Percentiles rank a stretch among this genome's conserved stretches.
phyloP scores from a whole-genome alignment of 2,113 vertebrate genomes.

The Alethe castanea region DNA sequence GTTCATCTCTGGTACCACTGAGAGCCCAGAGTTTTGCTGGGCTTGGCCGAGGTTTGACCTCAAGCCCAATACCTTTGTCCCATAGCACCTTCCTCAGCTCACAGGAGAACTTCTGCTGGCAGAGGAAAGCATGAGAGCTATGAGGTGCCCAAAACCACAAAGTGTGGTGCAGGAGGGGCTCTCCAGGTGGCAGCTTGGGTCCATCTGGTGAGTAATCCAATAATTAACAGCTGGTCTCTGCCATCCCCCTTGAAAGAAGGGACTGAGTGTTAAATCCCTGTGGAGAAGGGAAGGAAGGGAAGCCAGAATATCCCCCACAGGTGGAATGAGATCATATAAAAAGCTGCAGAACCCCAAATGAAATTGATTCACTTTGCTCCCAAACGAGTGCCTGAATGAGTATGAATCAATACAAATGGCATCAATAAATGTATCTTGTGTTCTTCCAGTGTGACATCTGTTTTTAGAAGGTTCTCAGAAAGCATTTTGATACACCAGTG shows the following conservation, averaged over 20 bases:
- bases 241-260: background rate
- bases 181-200: background rate
- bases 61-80: background rate
- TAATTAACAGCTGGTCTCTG: background rate
- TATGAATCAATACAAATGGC: background rate
- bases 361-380: background rate
- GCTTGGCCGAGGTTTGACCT: rapidly evolving
- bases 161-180: background rate
- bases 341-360: background rate
- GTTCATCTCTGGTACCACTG: background rate
- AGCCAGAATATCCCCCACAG: background rate
- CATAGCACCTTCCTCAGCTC: background rate
- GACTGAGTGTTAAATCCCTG: background rate
- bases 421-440: background rate
- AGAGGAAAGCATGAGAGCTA: background rate
- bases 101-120: background rate
- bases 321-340: background rate
- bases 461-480: background rate
- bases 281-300: background rate
- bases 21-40: background rate
- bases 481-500: background rate
- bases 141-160: background rate
- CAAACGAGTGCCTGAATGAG: background rate
- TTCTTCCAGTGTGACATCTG: background rate
- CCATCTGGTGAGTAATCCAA: background rate